Evolutionary conservation across 2,113 vertebrate genomes (phyloP).

Genomic region (Redunca redunca): DNA sequence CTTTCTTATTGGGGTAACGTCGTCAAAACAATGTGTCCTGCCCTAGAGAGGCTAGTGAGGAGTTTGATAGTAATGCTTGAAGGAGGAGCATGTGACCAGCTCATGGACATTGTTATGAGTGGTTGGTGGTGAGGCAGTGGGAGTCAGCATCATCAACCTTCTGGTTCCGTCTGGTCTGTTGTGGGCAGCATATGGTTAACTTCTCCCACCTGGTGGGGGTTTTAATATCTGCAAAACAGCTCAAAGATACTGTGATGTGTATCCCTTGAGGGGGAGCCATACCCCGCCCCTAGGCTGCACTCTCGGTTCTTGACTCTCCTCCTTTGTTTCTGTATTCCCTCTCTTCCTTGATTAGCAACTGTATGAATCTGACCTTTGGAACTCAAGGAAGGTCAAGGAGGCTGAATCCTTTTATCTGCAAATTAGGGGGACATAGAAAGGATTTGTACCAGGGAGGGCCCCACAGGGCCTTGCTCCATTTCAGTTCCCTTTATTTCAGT

Average conservation of each 20-base stretch:
- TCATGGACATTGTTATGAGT: background rate
- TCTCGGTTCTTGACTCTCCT: background rate
- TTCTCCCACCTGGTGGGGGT: background rate
- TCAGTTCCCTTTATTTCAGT: background rate
- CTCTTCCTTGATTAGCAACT: background rate
- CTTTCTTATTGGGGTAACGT: background rate
- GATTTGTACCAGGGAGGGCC: background rate
- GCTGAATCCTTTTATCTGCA: background rate
- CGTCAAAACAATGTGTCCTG: background rate
- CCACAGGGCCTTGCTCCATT: background rate
- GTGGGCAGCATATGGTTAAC: background rate
- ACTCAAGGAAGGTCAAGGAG: background rate
- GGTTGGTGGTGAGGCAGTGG: background rate
- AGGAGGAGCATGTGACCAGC: background rate
- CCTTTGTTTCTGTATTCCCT: background rate
- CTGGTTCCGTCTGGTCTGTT: background rate
- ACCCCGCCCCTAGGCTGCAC: background rate
- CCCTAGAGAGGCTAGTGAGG: background rate
- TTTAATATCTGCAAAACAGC: background rate
- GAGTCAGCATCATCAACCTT: background rate
- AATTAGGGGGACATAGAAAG: background rate
- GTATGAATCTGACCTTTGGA: background rate
- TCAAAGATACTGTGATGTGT: background rate
- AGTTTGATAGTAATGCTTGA: background rate
- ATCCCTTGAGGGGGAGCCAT: accelerated